phyloP scores from a whole-genome alignment of 2,888 invertebrate species.

The Euphydryas editha region DNA sequence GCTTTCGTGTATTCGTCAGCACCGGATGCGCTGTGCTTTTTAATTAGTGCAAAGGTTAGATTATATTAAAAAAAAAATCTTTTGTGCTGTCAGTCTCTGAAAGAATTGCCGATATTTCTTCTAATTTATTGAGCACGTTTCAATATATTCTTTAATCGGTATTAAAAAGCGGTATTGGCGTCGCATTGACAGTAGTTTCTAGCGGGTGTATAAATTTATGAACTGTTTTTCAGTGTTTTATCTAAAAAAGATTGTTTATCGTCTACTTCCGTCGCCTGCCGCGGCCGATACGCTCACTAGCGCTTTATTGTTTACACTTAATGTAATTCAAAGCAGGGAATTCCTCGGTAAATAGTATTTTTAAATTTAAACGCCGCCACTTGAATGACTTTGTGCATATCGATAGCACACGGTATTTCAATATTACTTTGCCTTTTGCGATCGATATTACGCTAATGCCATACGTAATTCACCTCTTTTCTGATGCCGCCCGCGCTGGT shows the following conservation, averaged over 20 bases:
- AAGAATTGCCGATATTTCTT: constrained; percentile 27
- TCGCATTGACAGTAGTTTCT: constrained; percentile 61
- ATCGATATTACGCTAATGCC: constrained; percentile 71
- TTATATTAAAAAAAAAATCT: constrained; percentile 36
- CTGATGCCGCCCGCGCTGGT: constrained; percentile 47
- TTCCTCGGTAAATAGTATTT: constrained; percentile 80
- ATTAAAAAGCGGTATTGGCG: constrained; percentile 45
- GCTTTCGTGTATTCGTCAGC: constrained; percentile 63
- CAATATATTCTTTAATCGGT: constrained; percentile 23
- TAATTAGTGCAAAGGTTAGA: constrained; percentile 79
- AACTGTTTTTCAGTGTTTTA: constrained; percentile 77
- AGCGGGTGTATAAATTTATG: constrained; percentile 73
- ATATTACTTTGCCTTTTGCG: constrained; percentile 68
- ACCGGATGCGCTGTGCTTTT: constrained; percentile 71
- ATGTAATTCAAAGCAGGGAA: constrained; percentile 83
- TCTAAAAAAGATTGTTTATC: constrained; percentile 83
- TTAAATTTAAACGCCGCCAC: constrained; percentile 70
- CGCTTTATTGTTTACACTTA: constrained; percentile 83
- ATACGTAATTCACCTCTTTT: constrained; percentile 67
- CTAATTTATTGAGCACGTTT: constrained; percentile 26
- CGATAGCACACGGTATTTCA: constrained; percentile 67
- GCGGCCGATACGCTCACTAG: constrained; percentile 78
- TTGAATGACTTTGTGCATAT: constrained; percentile 70
- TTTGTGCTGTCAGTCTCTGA: constrained; percentile 48
- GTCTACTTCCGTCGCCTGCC: constrained; percentile 80